Evolutionary conservation across 2,113 vertebrate genomes (phyloP).

Genomic region (Fregata magnificens): DNA sequence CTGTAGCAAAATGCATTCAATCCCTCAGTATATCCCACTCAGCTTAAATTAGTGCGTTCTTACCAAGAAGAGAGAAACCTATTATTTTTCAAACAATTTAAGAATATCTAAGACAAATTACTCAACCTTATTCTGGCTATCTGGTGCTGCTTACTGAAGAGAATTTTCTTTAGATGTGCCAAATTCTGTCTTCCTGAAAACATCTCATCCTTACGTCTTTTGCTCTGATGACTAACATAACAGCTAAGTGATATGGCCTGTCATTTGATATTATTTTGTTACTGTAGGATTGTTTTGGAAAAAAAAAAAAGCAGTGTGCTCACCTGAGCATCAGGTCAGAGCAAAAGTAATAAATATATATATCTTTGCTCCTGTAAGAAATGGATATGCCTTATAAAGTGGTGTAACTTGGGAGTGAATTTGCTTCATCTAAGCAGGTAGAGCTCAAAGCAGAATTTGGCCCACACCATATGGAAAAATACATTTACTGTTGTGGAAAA

Average conservation of each 20-base stretch:
- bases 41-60: neutral
- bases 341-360: neutral
- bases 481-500: neutral
- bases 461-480: neutral
- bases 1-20: neutral
- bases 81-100: neutral
- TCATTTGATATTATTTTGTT: neutral
- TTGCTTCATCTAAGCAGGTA: neutral
- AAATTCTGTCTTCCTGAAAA: neutral
- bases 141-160: neutral
- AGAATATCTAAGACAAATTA: neutral
- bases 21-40: neutral
- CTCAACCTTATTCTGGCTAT: neutral
- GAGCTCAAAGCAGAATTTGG: neutral
- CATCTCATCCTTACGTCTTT: neutral
- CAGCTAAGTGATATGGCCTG: neutral
- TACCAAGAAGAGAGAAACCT: neutral
- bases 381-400: neutral
- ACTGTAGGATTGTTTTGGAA: neutral
- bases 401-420: neutral
- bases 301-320: neutral
- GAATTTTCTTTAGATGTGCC: neutral
- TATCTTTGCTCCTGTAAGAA: neutral
- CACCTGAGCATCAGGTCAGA: neutral
- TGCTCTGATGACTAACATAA: neutral